Conservation (phyloP, 2,797 vertebrate genomes). For the Sebastes minor region DNA sequence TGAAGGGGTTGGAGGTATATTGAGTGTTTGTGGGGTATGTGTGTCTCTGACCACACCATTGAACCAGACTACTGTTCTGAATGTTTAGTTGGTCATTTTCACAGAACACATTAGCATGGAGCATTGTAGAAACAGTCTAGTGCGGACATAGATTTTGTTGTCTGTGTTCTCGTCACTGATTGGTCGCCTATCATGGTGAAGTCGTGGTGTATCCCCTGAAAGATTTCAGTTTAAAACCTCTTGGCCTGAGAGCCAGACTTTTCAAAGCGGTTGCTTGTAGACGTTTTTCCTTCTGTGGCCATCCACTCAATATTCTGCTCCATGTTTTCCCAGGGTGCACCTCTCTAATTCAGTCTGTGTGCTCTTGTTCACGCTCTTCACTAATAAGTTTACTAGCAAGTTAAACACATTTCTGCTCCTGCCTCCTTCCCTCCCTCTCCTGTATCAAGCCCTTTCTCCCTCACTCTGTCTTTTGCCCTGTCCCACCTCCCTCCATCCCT, state of each 20-base stretch:
- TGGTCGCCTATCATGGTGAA: not conserved
- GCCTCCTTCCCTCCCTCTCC: not conserved
- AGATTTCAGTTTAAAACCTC: not conserved
- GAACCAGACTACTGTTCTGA: not conserved
- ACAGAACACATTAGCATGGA: not conserved
- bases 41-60: not conserved
- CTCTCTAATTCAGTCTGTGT: conserved; percentile 30
- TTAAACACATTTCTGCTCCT: conserved; percentile 25
- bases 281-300: not conserved
- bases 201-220: not conserved
- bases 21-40: too few relatives aligned
- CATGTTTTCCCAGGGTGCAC: conserved; percentile 49
- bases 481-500: not conserved
- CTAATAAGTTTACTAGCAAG: conserved; percentile 36
- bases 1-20: too few relatives aligned
- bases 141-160: not conserved
- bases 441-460: not conserved
- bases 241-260: not conserved
- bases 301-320: conserved; percentile 23
- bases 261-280: not conserved
- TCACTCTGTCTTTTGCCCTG: not conserved
- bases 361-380: conserved; percentile 38
- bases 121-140: too few relatives aligned
- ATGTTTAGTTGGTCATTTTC: not conserved
- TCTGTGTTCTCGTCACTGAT: not conserved